Conservation (phyloP, 35 echinoderm and acorn worm genomes). For the Ophiothrix spiculata region DNA sequence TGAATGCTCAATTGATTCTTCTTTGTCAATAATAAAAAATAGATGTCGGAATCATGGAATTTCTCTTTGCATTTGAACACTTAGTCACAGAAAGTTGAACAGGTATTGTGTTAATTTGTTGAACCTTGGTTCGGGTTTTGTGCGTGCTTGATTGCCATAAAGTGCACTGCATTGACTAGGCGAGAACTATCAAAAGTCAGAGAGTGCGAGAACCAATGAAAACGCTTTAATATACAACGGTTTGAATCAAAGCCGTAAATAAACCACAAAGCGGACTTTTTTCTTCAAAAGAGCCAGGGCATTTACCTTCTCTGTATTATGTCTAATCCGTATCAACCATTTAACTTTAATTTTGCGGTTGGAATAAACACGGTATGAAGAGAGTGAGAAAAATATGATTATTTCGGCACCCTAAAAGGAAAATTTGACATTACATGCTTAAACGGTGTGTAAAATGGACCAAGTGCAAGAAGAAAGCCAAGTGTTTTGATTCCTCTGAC, state of each 20-base stretch:
- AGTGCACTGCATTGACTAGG: slow-evolving; percentile 5
- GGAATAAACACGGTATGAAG: neutral
- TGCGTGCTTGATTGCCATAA: neutral
- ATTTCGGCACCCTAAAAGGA: slow-evolving; percentile 3
- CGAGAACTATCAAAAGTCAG: neutral
- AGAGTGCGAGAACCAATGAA: neutral
- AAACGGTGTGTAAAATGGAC: neutral
- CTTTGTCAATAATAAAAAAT: neutral
- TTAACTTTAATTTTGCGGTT: slow-evolving; percentile 16
- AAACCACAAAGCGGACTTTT: slow-evolving; percentile 12
- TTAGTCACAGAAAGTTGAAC: slow-evolving; percentile 6
- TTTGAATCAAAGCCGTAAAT: neutral
- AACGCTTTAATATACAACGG: neutral
- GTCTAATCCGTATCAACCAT: slow-evolving; percentile 2
- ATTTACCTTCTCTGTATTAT: neutral
- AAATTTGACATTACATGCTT: neutral
- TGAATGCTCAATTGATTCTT: neutral
- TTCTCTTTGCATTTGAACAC: neutral
- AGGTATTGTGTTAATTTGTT: neutral
- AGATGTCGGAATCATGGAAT: neutral
- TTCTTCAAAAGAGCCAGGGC: slow-evolving; percentile 1
- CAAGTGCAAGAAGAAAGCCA: neutral
- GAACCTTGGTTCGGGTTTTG: neutral
- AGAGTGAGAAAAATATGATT: neutral
- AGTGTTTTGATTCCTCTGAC: neutral